phyloP scores from a whole-genome alignment of 2,113 vertebrate species.

The Argyrosomus japonicus region DNA sequence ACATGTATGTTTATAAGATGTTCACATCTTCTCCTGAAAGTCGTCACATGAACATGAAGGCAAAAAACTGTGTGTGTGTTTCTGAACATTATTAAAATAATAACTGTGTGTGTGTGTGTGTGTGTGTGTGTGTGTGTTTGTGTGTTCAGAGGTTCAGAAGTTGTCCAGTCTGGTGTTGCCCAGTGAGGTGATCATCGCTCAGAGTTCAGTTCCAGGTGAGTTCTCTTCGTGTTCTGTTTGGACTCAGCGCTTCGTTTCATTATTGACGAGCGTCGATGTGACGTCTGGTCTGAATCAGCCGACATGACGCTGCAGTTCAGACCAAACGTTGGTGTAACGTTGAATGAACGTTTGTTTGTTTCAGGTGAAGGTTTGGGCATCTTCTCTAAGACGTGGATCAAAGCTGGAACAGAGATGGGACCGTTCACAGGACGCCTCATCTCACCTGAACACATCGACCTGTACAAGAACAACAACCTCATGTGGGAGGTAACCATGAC shows the following conservation, averaged over 20 bases:
- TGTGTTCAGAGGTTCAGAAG: constrained; percentile 92
- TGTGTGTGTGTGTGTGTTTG: too few species aligned
- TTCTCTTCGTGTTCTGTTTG: too few species aligned
- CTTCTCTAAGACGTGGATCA: constrained; percentile 99
- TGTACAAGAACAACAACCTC: constrained; percentile 98
- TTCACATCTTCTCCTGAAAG: too few species aligned
- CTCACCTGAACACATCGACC: constrained; percentile 94
- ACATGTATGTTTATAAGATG: too few species aligned
- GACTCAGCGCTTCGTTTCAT: too few species aligned
- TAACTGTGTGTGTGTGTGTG: too few species aligned
- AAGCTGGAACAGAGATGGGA: constrained; percentile 97
- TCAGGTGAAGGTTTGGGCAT: constrained; percentile 94
- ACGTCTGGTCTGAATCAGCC: not conserved
- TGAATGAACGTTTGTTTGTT: not conserved
- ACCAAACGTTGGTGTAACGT: not conserved
- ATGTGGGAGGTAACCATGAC: constrained; percentile 99
- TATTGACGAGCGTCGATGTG: too few species aligned
- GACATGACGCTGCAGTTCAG: not conserved
- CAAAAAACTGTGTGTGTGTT: too few species aligned
- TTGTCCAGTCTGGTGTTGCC: constrained; percentile 95
- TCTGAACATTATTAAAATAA: too few species aligned
- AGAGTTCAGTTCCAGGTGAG: constrained; percentile 92
- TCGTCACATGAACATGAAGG: too few species aligned
- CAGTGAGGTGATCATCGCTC: constrained; percentile 96
- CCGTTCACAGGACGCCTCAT: constrained; percentile 96